A percentile compares a stretch with the other conserved stretches of the same genome.
Conservation (phyloP, 2,797 vertebrate genomes). For the Cossypha caffra region DNA sequence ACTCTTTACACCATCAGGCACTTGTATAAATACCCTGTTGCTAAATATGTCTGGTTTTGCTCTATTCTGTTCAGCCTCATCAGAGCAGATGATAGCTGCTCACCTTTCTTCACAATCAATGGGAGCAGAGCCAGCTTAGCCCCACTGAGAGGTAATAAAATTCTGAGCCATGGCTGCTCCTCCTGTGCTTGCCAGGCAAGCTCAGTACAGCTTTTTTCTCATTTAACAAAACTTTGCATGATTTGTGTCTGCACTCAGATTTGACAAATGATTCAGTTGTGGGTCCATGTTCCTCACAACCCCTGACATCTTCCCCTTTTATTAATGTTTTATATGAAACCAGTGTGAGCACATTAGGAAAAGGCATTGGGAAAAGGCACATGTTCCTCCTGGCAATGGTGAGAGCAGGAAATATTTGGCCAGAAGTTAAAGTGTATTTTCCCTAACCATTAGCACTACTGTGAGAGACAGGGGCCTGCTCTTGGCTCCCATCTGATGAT, state of each 20-base stretch:
- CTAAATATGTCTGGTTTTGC: neutral
- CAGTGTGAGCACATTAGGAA: neutral
- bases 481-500: neutral
- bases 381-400: fast-evolving
- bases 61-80: neutral
- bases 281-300: neutral
- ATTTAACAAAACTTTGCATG: neutral
- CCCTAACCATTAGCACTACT: neutral
- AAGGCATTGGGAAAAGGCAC: neutral
- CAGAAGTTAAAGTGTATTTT: neutral
- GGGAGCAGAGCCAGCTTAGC: neutral
- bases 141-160: neutral
- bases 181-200: neutral
- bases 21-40: neutral
- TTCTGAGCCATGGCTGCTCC: neutral
- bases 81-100: neutral
- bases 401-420: neutral
- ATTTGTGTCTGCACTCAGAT: neutral
- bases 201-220: neutral
- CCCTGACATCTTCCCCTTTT: neutral
- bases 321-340: neutral
- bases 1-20: neutral
- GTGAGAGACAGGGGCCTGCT: neutral
- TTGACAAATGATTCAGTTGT: neutral
- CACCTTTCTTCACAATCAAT: neutral